phyloP scores from a whole-genome alignment of 2,797 vertebrate genomes.

The Coracias cyanogaster region DNA sequence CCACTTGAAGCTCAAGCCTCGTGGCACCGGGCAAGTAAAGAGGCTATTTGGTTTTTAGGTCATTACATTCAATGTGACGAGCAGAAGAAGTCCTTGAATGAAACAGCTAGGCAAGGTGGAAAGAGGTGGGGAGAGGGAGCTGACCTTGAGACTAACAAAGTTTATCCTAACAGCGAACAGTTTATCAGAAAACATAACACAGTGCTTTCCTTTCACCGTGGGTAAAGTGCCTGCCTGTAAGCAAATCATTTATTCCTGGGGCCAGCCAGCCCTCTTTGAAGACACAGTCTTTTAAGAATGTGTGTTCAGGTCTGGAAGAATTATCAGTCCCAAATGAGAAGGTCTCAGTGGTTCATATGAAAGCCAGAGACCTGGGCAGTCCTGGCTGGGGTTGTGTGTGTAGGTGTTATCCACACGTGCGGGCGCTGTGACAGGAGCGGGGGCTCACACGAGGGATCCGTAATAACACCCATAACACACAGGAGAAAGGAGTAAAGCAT shows the following conservation, averaged over 20 bases:
- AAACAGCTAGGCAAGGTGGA: neutral
- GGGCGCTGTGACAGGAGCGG: neutral
- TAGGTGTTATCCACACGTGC: neutral
- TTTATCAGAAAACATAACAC: neutral
- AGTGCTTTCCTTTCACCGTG: neutral
- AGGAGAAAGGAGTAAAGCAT: neutral
- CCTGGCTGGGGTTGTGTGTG: neutral
- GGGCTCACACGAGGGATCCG: neutral
- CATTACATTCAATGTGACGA: neutral
- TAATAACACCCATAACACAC: rapidly evolving
- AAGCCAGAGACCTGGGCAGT: neutral
- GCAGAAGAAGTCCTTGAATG: neutral
- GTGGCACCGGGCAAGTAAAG: neutral
- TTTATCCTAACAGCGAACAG: neutral
- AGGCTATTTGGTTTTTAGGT: neutral
- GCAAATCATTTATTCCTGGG: neutral
- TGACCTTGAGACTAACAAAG: neutral
- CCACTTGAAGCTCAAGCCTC: neutral
- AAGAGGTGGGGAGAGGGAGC: neutral
- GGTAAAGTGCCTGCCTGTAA: neutral
- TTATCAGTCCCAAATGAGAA: neutral
- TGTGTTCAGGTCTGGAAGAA: neutral
- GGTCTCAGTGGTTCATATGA: neutral
- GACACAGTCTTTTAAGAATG: neutral
- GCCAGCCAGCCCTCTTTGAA: neutral